Base-by-base conservation (phyloP, 1,140 invertebrate species). In the Drosophila micromelanica region DNA sequence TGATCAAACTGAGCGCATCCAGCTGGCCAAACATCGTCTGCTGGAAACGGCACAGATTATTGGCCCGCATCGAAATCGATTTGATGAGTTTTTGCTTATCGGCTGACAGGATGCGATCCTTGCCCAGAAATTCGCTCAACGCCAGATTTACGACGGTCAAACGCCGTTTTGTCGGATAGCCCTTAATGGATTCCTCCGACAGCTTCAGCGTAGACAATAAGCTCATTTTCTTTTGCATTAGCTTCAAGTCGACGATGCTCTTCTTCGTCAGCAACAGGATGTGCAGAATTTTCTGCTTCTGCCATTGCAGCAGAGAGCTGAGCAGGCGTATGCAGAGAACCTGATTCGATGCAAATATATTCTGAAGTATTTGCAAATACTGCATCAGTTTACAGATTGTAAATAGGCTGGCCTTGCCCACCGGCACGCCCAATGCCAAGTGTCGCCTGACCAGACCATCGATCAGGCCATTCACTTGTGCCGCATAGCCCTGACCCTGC, bases 221-320 rank as follows among this genome's bases (percentile, higher is more conserved):
- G 23, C 56, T 76, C 9, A 89, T 69, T 35, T 82, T 87, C 8
- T 54, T 67, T 12, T 78, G 75, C 68, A 89, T 63, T 13, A 79
- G 13, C 42, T 87, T 87, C 0, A 89, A 7, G 7, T 82, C 84
- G 0, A 68, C 46, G 8, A 87, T 76, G 97, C 91, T 46, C 98
- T 86, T 79, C 91, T 91, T 67, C 90, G 92, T 82, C 92, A 90
- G 23, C 32, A 54, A 93, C 73, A 78, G 92, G 80, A 49, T 70
- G 55, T 82, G 91, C 77, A 80, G 55, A 1, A 90, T 65, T 20
- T 78, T 84, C 38, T 82, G 78, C 46, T 57, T 85, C 35, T 90
- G 80, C 86, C 77, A 87, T 35, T 85, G 86, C 5, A 73, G 23
- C 6, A 81, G 46, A 8, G 72, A 69, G 48, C 51, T 86, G 2